Evolutionary conservation across 2,888 invertebrate genomes (phyloP), one percentile per base, ranked within the genome.

Genomic region (Tanytarsus gracilentus): DNA sequence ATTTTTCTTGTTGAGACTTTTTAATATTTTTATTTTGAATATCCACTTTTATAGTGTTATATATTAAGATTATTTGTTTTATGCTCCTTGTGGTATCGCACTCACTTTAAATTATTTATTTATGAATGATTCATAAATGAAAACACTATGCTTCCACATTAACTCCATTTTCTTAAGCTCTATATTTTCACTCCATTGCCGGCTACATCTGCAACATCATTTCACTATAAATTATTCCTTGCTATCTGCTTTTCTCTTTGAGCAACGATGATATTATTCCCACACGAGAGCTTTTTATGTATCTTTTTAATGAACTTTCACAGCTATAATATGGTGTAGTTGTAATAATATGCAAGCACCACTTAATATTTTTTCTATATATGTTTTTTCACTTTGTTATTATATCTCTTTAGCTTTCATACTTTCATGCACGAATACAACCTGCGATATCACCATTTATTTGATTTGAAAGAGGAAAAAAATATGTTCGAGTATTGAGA

Each of bases 111-210:
- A 27, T 58, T 30, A 29, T 58, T 48, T 58, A 58, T 58, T 58
- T 58, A 58, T 58, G 58, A 48, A 58, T 58, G n/a, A n/a, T 30
- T 58, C 58, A 58, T 58, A 58, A 58, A 58, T 58, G 30, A 48
- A 58, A 27, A 58, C 58, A 58, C 48, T 48, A 21, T 58, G 44
- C 21, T 48, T 58, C 58, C 58, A 58, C 58, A 48, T 48, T 26
- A 48, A 58, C 48, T 58, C 48, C 58, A 58, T 58, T 14, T 40
- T 56, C 25, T 36, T 14, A 23, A 9, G 16, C 25, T 23, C 18
- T 53, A 21, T 18, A 33, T 33, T 40, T 14, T 18, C 29, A 29
- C 52, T 30, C 29, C 29, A 4, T 29, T 6, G 27, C 52, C 52
- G 16, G 3, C 1, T 5, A 16, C 14, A 3, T 5, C 14, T 5